A percentile compares a stretch with the other conserved stretches of the same genome.
phyloP scores from a whole-genome alignment of 2,797 vertebrate genomes.

The Bryconaethiops microstoma region DNA sequence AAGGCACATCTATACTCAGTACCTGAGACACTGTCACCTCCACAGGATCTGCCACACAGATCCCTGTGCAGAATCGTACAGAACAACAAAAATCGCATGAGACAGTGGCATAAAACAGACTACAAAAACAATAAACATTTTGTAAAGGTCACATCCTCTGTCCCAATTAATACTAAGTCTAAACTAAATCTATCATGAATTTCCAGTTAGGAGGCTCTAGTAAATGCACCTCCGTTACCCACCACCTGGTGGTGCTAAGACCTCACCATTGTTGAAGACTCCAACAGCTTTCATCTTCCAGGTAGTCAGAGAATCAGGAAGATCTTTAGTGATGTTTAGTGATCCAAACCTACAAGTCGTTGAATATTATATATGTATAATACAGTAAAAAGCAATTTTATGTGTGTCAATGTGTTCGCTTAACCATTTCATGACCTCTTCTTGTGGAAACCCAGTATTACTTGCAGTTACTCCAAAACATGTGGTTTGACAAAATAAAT shows the following conservation, averaged over 20 bases:
- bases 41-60: slow-evolving; percentile 79
- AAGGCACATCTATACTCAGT: slow-evolving; percentile 75
- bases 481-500: too few relatives aligned
- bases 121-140: background rate
- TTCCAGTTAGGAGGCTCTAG: background rate
- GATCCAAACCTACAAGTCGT: slow-evolving; percentile 62
- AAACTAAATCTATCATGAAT: background rate
- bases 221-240: background rate
- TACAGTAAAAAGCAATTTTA: too few relatives aligned
- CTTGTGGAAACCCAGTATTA: too few relatives aligned
- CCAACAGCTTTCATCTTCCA: slow-evolving; percentile 90
- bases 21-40: slow-evolving; percentile 75
- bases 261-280: slow-evolving; percentile 83
- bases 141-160: background rate
- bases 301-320: slow-evolving; percentile 92
- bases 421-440: too few relatives aligned
- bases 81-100: background rate
- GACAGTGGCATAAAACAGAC: background rate
- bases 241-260: slow-evolving; percentile 26
- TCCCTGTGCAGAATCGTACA: slow-evolving; percentile 65
- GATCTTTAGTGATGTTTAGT: slow-evolving; percentile 58
- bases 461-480: too few relatives aligned
- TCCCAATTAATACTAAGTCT: background rate
- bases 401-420: too few relatives aligned
- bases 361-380: background rate